These are phyloP conservation scores for Caenorhabditis sp. DNA, from an alignment of 2,888 invertebrate genomes.

Conservation along the genomic window DNA sequence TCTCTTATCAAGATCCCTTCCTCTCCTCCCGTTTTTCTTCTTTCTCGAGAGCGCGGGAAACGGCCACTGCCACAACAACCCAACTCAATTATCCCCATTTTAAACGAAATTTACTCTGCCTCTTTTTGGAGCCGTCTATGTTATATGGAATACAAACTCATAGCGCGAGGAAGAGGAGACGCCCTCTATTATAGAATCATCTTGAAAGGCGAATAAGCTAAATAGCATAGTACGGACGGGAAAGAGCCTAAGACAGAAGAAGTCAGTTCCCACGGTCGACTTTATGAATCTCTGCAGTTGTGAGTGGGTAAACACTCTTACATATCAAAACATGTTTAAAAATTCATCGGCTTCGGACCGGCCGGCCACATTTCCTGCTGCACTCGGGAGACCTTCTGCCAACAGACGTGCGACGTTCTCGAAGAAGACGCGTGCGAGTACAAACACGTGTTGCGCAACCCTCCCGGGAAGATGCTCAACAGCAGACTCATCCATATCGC, in stretches of 20 bases:
- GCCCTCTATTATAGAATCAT: conserved; percentile 51
- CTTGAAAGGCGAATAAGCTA: conserved; percentile 25
- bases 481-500: conserved; percentile 40
- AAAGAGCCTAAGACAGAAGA: conserved; percentile 13
- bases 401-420: conserved; percentile 23
- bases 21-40: conserved; percentile 1
- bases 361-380: not conserved
- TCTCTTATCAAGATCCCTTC: conserved; percentile 47
- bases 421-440: conserved; percentile 34
- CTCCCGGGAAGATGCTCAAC: conserved; percentile 28
- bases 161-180: conserved; percentile 15
- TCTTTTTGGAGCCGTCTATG: conserved; percentile 50
- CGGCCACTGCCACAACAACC: conserved; percentile 49
- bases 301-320: conserved; percentile 46
- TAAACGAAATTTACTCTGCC: conserved; percentile 57
- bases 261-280: conserved; percentile 43
- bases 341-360: conserved; percentile 29
- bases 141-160: conserved; percentile 27
- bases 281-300: conserved; percentile 34
- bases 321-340: conserved; percentile 56
- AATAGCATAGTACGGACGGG: conserved; percentile 30
- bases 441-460: conserved; percentile 54
- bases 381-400: conserved; percentile 22
- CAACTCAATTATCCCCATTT: conserved; percentile 55
- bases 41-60: conserved; percentile 38